Evolutionary conservation across 2,797 vertebrate species (phyloP).

Genomic region (Rhynchotus rufescens): DNA sequence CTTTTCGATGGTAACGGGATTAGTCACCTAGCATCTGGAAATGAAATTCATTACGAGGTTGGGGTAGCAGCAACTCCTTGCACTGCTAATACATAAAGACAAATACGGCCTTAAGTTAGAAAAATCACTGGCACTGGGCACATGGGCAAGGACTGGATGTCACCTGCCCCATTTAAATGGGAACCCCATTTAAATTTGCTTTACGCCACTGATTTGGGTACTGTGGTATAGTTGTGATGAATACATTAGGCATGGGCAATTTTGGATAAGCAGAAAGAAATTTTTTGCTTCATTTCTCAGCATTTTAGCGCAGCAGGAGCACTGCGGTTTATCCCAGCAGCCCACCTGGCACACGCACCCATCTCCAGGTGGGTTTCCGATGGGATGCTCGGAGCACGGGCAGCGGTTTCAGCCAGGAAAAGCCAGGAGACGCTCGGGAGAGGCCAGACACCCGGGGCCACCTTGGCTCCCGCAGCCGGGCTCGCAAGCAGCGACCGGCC

Average conservation of each 20-base stretch:
- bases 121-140: neutral
- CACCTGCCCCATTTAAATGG: neutral
- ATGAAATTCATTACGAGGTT: neutral
- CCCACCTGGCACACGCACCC: neutral
- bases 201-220: neutral
- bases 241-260: neutral
- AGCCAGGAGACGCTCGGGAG: fast-evolving
- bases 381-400: neutral
- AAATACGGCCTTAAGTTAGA: neutral
- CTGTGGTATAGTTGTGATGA: too few species aligned
- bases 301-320: neutral
- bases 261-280: neutral
- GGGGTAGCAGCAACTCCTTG: neutral
- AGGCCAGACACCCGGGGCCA: fast-evolving
- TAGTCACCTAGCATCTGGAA: conserved; percentile 20
- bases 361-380: neutral
- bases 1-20: neutral
- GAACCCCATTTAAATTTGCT: neutral
- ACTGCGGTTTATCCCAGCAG: neutral
- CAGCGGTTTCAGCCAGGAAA: neutral
- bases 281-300: neutral
- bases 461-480: fast-evolving
- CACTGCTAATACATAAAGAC: neutral
- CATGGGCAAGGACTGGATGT: neutral
- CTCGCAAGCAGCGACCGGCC: neutral